Evolutionary conservation across 2,797 vertebrate genomes (phyloP).

Genomic region (Chaunax sp.): DNA sequence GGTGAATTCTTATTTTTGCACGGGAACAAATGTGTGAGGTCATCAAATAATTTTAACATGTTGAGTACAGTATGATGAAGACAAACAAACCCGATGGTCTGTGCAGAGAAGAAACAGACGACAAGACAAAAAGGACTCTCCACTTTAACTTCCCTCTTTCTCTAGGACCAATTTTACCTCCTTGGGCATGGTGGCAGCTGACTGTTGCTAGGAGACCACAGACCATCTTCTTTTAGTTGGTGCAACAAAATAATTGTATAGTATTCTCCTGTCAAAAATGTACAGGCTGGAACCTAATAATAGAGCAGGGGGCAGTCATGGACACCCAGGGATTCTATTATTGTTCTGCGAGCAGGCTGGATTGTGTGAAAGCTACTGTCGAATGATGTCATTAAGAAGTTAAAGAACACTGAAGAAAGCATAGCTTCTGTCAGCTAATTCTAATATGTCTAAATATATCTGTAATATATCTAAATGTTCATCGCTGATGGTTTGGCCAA

Average conservation of each 20-base stretch:
- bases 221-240: conserved; percentile 75
- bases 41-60: conserved; percentile 15
- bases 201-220: conserved; percentile 86
- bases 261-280: conserved; percentile 79
- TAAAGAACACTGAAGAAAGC: background rate
- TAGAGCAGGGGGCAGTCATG: conserved; percentile 48
- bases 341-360: conserved; percentile 35
- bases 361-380: conserved; percentile 45
- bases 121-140: conserved; percentile 24
- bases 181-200: conserved; percentile 74
- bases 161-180: conserved; percentile 78
- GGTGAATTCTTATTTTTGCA: conserved; percentile 13
- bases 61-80: background rate
- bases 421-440: too few species aligned
- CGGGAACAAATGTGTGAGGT: conserved; percentile 2
- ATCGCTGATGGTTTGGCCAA: too few species aligned
- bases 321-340: conserved; percentile 58
- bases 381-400: conserved; percentile 33
- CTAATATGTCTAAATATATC: too few species aligned
- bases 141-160: conserved; percentile 56
- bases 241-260: conserved; percentile 84
- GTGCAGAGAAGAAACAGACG: conserved; percentile 2
- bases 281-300: conserved; percentile 73
- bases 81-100: background rate
- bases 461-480: too few species aligned